Evolutionary conservation across 2,797 vertebrate species (phyloP).

Genomic region (Sphaeramia orbicularis): DNA sequence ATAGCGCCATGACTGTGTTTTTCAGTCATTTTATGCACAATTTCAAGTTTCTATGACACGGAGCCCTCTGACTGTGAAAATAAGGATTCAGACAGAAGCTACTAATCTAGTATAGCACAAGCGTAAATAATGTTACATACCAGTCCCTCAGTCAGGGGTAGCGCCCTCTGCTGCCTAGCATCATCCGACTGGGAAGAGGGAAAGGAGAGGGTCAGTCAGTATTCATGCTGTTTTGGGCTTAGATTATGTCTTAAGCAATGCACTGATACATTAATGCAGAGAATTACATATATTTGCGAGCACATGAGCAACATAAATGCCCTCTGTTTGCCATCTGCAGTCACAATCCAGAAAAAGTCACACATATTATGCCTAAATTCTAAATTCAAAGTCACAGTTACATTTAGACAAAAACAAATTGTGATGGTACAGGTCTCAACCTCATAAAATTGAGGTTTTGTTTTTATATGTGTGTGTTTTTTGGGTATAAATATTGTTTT

Average conservation of each 20-base stretch:
- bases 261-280: too few relatives aligned
- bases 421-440: not conserved
- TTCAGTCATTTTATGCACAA: not conserved
- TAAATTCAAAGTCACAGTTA: too few relatives aligned
- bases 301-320: too few relatives aligned
- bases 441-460: slow-evolving; percentile 9
- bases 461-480: slow-evolving; percentile 10
- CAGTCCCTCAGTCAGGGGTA: slow-evolving; percentile 53
- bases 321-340: too few relatives aligned
- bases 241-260: too few relatives aligned
- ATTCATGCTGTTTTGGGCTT: not conserved
- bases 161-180: slow-evolving; percentile 55
- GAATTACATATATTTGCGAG: too few relatives aligned
- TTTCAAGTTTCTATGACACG: slow-evolving; percentile 14
- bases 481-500: slow-evolving; percentile 25
- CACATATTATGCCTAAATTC: too few relatives aligned
- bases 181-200: slow-evolving; percentile 60
- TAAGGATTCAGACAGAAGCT: slow-evolving; percentile 8
- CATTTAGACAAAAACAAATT: slow-evolving; percentile 2
- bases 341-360: too few relatives aligned
- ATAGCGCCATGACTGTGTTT: not conserved
- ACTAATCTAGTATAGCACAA: slow-evolving; percentile 10
- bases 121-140: slow-evolving; percentile 58
- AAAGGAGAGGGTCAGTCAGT: slow-evolving; percentile 20
- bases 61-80: not conserved